Percentiles rank a stretch among this genome's conserved stretches.
Conservation (phyloP, 2,113 vertebrate species). For the Lichenostomus cassidix region DNA sequence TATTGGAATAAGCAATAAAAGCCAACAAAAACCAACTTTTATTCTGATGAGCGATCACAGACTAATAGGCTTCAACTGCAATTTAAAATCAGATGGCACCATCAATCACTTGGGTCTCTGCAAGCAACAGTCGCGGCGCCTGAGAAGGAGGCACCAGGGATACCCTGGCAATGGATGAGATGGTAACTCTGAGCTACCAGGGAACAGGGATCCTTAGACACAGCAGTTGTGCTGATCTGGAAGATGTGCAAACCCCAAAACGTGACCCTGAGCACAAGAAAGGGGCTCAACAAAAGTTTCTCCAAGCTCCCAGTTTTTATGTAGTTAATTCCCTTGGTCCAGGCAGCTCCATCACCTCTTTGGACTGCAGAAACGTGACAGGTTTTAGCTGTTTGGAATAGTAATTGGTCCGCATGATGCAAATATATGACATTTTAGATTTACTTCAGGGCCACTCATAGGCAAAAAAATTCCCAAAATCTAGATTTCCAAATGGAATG, state of each 20-base stretch:
- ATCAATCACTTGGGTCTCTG: background rate
- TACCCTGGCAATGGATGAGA: rapidly evolving
- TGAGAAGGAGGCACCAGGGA: background rate
- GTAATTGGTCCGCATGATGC: background rate
- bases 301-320: background rate
- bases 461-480: background rate
- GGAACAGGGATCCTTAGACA: background rate
- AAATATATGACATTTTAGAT: background rate
- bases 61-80: constrained; percentile 3
- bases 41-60: background rate
- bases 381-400: background rate
- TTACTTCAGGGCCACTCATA: background rate
- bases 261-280: background rate
- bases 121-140: rapidly evolving
- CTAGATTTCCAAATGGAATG: background rate
- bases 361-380: background rate
- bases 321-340: background rate
- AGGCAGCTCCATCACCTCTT: background rate
- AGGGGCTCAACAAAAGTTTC: background rate
- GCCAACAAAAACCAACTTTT: background rate
- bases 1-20: constrained; percentile 32
- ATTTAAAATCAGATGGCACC: background rate
- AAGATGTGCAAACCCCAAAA: background rate
- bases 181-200: rapidly evolving
- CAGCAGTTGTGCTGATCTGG: background rate